phyloP scores from a whole-genome alignment of 2,113 vertebrate genomes.

The Channa maculata region DNA sequence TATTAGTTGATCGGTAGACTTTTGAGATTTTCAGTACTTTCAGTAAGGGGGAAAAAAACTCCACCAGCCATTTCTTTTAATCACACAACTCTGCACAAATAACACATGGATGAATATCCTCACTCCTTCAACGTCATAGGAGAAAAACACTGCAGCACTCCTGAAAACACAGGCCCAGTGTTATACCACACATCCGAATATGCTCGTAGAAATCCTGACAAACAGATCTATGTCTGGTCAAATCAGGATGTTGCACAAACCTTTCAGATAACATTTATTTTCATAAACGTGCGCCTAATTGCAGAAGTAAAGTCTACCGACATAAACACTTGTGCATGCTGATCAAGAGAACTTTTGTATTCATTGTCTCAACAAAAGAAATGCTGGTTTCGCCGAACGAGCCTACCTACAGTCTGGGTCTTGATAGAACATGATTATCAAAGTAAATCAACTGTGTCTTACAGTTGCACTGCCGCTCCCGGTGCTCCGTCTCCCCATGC shows the following conservation, averaged over 20 bases:
- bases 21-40: neutral
- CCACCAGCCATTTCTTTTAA: neutral
- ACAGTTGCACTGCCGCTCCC: slow-evolving; percentile 73
- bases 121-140: neutral
- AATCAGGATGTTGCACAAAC: slow-evolving; percentile 4
- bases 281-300: neutral
- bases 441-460: slow-evolving; percentile 76
- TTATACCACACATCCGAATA: neutral
- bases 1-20: neutral
- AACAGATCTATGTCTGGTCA: neutral
- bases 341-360: neutral
- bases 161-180: neutral
- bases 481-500: slow-evolving; percentile 75
- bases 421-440: slow-evolving; percentile 53
- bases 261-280: slow-evolving; percentile 19
- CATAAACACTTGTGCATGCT: neutral
- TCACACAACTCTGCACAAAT: slow-evolving; percentile 11
- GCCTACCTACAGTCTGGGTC: slow-evolving; percentile 46
- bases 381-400: slow-evolving; percentile 11
- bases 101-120: slow-evolving; percentile 2
- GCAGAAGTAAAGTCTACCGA: slow-evolving; percentile 18
- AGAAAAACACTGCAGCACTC: neutral
- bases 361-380: slow-evolving; percentile 3
- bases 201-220: neutral
- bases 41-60: neutral